Percentiles rank a stretch among this genome's conserved stretches.
phyloP scores from a whole-genome alignment of 2,888 invertebrate genomes.

The Drosophila kuntzei region DNA sequence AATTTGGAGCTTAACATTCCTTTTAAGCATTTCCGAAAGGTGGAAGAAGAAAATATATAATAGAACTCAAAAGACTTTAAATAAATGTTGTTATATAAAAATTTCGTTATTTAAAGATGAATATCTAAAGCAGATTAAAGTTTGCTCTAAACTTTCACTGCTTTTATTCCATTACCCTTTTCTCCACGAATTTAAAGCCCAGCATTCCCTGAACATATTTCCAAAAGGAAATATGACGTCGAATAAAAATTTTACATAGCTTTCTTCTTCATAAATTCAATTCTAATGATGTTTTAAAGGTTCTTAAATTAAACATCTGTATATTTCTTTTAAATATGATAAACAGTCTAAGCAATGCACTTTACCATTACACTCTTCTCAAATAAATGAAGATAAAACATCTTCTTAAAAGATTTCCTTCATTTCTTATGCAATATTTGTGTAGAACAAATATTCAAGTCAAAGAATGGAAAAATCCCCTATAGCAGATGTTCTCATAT shows the following conservation, averaged over 20 bases:
- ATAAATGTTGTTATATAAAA: background rate
- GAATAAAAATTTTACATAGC: background rate
- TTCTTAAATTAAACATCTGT: background rate
- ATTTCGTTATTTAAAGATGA: background rate
- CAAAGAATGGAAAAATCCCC: conserved; percentile 10
- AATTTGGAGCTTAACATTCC: background rate
- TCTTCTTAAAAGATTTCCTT: background rate
- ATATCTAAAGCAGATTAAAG: background rate
- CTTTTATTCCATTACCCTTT: too few relatives aligned
- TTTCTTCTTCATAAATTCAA: background rate
- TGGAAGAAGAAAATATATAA: background rate
- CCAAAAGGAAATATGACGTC: too few relatives aligned
- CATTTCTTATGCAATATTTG: conserved; percentile 12
- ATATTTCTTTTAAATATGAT: background rate
- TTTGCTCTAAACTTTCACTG: too few relatives aligned
- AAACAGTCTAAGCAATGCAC: background rate
- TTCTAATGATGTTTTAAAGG: too few relatives aligned
- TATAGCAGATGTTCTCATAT: conserved; percentile 10
- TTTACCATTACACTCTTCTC: background rate
- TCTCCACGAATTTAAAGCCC: too few relatives aligned
- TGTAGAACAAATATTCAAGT: background rate
- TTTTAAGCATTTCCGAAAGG: background rate
- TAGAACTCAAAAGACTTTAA: background rate
- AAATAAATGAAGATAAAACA: background rate
- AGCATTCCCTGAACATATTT: too few relatives aligned